These are phyloP conservation scores for Hypanus sabinus DNA, from an alignment of 2,113 vertebrate genomes.

Conservation along the genomic window DNA sequence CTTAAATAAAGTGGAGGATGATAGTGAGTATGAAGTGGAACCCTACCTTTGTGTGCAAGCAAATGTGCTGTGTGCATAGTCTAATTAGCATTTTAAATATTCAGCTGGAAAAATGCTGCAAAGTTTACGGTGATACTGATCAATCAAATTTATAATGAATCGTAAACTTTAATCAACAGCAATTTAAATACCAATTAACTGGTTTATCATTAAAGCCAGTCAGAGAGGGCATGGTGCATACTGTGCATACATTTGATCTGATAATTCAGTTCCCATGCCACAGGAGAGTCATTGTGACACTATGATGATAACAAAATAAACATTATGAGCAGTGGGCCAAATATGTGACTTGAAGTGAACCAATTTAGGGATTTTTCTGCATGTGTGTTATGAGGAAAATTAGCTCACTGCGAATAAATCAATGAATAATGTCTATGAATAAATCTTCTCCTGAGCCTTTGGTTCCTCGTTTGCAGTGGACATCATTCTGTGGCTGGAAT, in stretches of 20 bases:
- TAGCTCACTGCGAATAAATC: neutral
- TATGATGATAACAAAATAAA: neutral
- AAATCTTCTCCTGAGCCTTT: neutral
- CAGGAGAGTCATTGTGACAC: neutral
- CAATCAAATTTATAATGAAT: constrained; percentile 36
- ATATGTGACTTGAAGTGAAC: neutral
- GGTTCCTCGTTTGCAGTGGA: neutral
- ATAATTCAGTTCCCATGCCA: neutral
- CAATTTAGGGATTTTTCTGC: neutral
- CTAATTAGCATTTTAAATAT: constrained; percentile 27
- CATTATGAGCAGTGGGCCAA: neutral
- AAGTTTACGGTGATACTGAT: constrained; percentile 12
- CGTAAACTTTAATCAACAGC: constrained; percentile 36
- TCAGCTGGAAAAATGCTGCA: constrained; percentile 26
- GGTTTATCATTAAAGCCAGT: neutral
- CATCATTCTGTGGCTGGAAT: neutral
- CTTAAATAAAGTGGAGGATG: neutral
- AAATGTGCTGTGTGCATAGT: constrained; percentile 10
- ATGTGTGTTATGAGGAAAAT: neutral
- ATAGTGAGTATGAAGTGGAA: neutral
- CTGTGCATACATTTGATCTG: constrained; percentile 13
- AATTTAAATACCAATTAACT: constrained; percentile 31
- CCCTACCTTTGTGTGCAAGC: neutral
- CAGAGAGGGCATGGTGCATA: constrained; percentile 17
- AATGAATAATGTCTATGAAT: neutral